phyloP scores from a whole-genome alignment of 2,888 invertebrate species.

The Epistrophe eligans region DNA sequence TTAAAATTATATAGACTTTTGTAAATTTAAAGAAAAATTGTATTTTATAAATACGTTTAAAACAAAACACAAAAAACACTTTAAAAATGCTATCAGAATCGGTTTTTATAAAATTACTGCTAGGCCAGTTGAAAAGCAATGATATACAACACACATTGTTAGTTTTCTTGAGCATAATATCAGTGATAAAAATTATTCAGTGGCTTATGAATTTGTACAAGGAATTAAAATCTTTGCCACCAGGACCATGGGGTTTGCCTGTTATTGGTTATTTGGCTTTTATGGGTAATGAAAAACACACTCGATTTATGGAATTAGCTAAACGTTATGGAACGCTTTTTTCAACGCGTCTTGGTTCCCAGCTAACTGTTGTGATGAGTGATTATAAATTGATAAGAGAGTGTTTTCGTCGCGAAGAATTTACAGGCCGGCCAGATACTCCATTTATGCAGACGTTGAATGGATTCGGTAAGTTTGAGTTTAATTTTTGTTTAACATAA shows the following conservation, averaged over 20 bases:
- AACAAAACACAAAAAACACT: constrained; percentile 36
- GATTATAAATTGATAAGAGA: constrained; percentile 94
- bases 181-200: constrained; percentile 82
- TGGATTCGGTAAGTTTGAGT: constrained; percentile 91
- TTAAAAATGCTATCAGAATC: constrained; percentile 80
- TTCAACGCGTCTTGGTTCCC: constrained; percentile 91
- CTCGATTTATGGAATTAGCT: constrained; percentile 90
- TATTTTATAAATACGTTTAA: constrained; percentile 59
- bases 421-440: constrained; percentile 94
- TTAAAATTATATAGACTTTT: constrained; percentile 13
- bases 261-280: constrained; percentile 93
- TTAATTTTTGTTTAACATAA: neutral
- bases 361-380: constrained; percentile 93
- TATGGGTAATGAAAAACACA: constrained; percentile 90
- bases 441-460: constrained; percentile 94
- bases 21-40: constrained; percentile 19
- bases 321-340: constrained; percentile 92
- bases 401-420: constrained; percentile 93
- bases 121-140: constrained; percentile 80
- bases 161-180: constrained; percentile 81
- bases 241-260: constrained; percentile 95
- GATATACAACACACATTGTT: constrained; percentile 81
- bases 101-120: constrained; percentile 81
- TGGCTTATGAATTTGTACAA: constrained; percentile 82
- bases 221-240: constrained; percentile 87